These are phyloP conservation scores for Seira musarum DNA, from an alignment of 2,888 invertebrate species.

Conservation along the genomic window DNA sequence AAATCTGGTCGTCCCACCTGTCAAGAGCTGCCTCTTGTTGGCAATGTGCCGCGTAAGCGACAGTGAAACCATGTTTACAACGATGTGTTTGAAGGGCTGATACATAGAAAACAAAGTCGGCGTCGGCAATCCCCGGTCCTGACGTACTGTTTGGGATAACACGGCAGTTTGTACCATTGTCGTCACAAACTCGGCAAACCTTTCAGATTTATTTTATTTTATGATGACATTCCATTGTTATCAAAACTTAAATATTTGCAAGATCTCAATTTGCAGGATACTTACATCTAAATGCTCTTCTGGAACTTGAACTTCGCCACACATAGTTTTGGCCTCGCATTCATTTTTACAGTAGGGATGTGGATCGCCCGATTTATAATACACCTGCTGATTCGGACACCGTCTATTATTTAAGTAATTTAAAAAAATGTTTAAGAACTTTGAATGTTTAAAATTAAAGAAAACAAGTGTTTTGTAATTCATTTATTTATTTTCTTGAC, in stretches of 20 bases:
- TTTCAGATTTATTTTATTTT: too few species aligned
- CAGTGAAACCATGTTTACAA: conserved; percentile 77
- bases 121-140: conserved; percentile 82
- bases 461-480: background rate
- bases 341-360: conserved; percentile 89
- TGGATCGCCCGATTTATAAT: conserved; percentile 81
- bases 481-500: conserved; percentile 73
- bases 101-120: conserved; percentile 97
- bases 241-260: too few species aligned
- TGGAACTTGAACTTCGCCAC: conserved; percentile 96
- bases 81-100: conserved; percentile 94
- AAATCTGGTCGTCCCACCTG: conserved; percentile 77
- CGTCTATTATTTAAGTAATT: too few species aligned
- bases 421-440: too few species aligned
- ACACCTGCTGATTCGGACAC: conserved; percentile 90
- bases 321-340: conserved; percentile 89
- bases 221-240: too few species aligned
- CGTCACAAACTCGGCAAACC: conserved; percentile 91
- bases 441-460: too few species aligned
- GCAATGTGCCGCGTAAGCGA: conserved; percentile 83
- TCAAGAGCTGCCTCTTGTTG: conserved; percentile 96
- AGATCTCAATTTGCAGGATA: too few species aligned
- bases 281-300: conserved; percentile 93
- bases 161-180: conserved; percentile 85
- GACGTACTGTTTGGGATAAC: conserved; percentile 71